Conservation (phyloP, 92 coral and sea anemone genomes). For the Meandrina meandrites region DNA sequence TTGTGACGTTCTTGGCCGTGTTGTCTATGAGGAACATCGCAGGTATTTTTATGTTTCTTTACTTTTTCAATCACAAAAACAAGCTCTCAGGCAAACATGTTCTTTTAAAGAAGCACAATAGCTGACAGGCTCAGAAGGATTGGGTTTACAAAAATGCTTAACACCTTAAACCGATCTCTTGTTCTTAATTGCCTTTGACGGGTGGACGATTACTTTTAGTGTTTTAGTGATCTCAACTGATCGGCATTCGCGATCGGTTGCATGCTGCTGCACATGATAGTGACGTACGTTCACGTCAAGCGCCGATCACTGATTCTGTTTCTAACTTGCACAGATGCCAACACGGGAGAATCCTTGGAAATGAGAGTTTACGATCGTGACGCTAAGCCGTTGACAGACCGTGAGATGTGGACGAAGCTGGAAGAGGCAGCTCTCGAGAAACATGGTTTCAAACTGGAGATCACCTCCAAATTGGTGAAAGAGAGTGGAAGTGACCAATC, state of each 20-base stretch:
- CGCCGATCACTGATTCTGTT: no score
- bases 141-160: no score
- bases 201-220: no score
- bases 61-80: background rate
- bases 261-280: no score
- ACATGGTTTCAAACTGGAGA: conserved; percentile 16
- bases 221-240: no score
- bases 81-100: no score
- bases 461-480: background rate
- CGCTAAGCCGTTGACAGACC: background rate
- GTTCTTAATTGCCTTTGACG: no score
- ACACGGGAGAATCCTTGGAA: background rate
- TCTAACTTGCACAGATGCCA: background rate
- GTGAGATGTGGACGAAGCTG: background rate
- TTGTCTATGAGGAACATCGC: background rate
- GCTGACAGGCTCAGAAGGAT: no score
- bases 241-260: no score
- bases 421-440: background rate
- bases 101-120: no score
- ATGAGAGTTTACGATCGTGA: conserved; percentile 9
- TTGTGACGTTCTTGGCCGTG: background rate
- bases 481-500: background rate
- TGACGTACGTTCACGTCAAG: no score
- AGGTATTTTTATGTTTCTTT: background rate
- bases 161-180: no score